A percentile compares a stretch with the other conserved stretches of the same genome.
Evolutionary conservation across 2,888 invertebrate species (phyloP).

Genomic region (Cremastobaeus sp.): DNA sequence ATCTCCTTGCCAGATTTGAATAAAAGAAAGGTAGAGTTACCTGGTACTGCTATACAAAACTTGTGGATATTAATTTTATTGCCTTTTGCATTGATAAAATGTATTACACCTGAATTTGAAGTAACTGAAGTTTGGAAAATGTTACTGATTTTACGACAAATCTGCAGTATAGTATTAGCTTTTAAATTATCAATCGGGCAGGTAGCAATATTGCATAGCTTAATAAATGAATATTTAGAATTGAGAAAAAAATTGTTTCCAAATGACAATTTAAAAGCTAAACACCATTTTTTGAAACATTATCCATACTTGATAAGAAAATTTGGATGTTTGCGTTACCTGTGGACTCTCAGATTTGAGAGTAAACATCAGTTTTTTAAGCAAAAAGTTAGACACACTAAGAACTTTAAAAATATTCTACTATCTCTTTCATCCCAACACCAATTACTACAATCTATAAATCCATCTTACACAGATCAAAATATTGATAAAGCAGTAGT

Average conservation of each 20-base stretch:
- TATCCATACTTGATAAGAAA: constrained; percentile 37
- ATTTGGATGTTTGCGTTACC: constrained; percentile 56
- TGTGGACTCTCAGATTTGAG: constrained; percentile 62
- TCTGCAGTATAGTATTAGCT: constrained; percentile 48
- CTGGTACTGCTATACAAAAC: constrained; percentile 22
- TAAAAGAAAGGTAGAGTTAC: neutral
- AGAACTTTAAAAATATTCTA: constrained; percentile 61
- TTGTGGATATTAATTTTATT: constrained; percentile 36
- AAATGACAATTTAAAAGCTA: constrained; percentile 34
- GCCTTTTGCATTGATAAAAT: constrained; percentile 16
- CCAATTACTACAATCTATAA: constrained; percentile 33
- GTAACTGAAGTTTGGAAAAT: constrained; percentile 45
- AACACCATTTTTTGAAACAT: constrained; percentile 50
- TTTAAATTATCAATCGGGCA: constrained; percentile 39
- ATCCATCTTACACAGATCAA: constrained; percentile 16
- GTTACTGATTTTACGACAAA: constrained; percentile 39
- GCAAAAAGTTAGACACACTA: constrained; percentile 22
- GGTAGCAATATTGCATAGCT: constrained; percentile 22
- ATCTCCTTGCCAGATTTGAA: neutral
- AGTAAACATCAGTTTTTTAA: constrained; percentile 64
- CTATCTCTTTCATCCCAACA: constrained; percentile 47
- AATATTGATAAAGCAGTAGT: constrained; percentile 14
- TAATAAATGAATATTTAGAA: constrained; percentile 49
- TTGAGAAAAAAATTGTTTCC: constrained; percentile 45
- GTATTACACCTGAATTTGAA: neutral